Evolutionary conservation across 2,797 vertebrate genomes (phyloP).

Genomic region (Loris lydekkerianus): DNA sequence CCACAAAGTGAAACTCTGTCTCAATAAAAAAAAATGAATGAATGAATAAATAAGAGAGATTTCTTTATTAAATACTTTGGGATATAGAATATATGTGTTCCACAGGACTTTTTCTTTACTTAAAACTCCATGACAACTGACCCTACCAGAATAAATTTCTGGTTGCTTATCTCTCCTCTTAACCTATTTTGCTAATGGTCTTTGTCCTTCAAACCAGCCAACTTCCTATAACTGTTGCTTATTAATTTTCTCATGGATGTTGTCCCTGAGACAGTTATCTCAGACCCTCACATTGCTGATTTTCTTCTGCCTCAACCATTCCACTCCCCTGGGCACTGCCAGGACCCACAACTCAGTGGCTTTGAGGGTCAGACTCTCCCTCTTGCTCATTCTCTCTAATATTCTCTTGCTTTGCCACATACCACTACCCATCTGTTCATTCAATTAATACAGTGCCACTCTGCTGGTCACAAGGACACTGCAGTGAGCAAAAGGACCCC

Average conservation of each 20-base stretch:
- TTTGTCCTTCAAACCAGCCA: background rate
- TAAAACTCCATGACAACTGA: background rate
- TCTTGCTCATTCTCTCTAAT: background rate
- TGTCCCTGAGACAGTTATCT: background rate
- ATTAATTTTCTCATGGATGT: background rate
- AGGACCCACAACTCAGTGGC: background rate
- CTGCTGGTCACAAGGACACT: background rate
- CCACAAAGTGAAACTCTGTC: too few relatives aligned
- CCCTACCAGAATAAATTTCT: background rate
- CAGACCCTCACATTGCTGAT: background rate
- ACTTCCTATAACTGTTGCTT: background rate
- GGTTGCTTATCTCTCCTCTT: background rate
- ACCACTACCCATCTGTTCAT: background rate
- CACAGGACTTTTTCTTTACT: background rate
- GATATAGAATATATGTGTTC: background rate
- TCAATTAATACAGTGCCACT: background rate
- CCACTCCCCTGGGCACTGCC: background rate
- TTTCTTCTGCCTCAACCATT: background rate
- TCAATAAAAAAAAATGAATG: too few relatives aligned
- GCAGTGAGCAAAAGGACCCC: background rate
- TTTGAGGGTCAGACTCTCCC: background rate
- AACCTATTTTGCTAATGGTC: background rate
- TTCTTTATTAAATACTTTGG: background rate
- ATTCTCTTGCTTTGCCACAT: background rate
- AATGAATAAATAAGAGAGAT: too few relatives aligned